Evolutionary conservation across 2,888 invertebrate species (phyloP).

Genomic region (Agriopis leucophaearia): DNA sequence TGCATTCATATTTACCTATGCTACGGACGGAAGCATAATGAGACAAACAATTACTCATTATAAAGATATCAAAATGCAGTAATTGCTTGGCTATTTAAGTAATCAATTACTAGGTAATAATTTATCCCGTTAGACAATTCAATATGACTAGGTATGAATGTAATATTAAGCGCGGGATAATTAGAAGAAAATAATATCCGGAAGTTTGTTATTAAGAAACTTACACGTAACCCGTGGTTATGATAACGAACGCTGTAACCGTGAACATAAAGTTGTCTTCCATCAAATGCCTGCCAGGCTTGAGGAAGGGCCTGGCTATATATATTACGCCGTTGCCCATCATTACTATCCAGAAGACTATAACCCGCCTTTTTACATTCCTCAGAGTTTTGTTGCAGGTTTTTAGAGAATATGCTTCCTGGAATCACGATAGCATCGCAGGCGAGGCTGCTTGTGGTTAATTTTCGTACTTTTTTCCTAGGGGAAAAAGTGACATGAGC

Average conservation of each 20-base stretch:
- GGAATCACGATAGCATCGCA: constrained; percentile 52
- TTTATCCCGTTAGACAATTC: too few species aligned
- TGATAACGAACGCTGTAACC: constrained; percentile 61
- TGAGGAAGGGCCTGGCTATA: constrained; percentile 53
- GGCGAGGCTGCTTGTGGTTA: constrained; percentile 55
- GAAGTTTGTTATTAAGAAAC: too few species aligned
- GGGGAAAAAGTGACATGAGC: too few species aligned
- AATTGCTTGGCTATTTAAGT: too few species aligned
- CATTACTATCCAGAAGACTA: constrained; percentile 64
- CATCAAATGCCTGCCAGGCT: constrained; percentile 64
- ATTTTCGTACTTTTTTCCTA: constrained; percentile 55
- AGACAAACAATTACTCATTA: too few species aligned
- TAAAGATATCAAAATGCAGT: too few species aligned
- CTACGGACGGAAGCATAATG: too few species aligned
- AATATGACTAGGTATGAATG: too few species aligned
- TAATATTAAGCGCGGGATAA: too few species aligned
- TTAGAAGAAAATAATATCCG: too few species aligned
- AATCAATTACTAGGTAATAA: too few species aligned
- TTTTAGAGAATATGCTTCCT: constrained; percentile 57
- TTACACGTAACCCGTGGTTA: constrained; percentile 65
- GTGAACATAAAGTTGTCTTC: constrained; percentile 60
- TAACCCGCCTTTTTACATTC: constrained; percentile 62
- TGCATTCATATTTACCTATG: too few species aligned
- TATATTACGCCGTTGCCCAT: constrained; percentile 61
- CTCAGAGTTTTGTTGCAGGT: constrained; percentile 54